Conservation (phyloP, 1,140 invertebrate genomes). For the Calycopis cecrops region DNA sequence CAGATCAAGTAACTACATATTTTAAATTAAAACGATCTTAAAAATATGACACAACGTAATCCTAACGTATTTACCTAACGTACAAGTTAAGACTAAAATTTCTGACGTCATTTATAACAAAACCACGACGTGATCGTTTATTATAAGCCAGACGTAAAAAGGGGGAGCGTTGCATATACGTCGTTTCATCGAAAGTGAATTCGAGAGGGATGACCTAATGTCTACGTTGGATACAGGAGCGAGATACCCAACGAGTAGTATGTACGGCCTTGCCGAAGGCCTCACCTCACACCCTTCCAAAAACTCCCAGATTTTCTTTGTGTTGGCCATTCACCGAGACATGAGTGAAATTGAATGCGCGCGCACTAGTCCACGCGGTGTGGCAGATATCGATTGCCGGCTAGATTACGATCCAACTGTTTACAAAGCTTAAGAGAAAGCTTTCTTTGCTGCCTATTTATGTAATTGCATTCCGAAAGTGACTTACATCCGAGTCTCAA, state of each 20-base stretch:
- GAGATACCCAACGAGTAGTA: conserved; percentile 50
- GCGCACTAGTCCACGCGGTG: conserved; percentile 46
- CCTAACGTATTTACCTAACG: no score
- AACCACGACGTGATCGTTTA: neutral
- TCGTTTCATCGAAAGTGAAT: conserved; percentile 52
- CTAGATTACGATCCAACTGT: conserved; percentile 43
- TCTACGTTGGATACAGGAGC: conserved; percentile 24
- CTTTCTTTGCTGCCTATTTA: conserved; percentile 25
- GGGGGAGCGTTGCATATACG: conserved; percentile 41
- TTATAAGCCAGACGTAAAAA: conserved; percentile 3
- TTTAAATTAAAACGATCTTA: no score
- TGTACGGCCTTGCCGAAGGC: conserved; percentile 55
- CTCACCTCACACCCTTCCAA: conserved; percentile 47
- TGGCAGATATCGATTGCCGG: conserved; percentile 55
- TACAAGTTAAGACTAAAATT: neutral
- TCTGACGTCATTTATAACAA: neutral
- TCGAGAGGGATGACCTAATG: conserved; percentile 34
- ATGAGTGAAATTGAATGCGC: conserved; percentile 52
- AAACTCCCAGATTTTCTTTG: conserved; percentile 45
- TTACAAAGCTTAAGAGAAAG: conserved; percentile 36
- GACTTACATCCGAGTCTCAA: neutral
- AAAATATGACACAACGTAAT: no score
- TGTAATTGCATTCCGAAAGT: conserved; percentile 20
- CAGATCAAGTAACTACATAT: no score
- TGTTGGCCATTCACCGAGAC: conserved; percentile 56